Conservation (phyloP, 2,113 vertebrate genomes). For the Rynchops niger region DNA sequence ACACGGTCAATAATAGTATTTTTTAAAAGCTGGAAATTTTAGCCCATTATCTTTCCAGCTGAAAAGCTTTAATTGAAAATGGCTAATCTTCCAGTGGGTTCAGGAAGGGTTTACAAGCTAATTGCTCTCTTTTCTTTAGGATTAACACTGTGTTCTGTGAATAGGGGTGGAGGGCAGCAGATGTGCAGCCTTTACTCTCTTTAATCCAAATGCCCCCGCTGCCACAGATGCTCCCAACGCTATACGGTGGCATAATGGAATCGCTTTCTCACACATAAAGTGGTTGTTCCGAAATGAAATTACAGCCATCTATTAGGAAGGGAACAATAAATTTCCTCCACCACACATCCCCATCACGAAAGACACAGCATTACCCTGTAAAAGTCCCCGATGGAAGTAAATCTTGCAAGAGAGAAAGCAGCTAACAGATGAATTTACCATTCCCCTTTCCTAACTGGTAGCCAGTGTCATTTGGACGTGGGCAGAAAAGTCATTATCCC, state of each 20-base stretch:
- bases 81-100: conserved; percentile 63
- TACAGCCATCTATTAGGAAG: conserved; percentile 33
- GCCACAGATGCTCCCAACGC: conserved; percentile 12
- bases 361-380: neutral
- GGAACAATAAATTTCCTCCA: conserved; percentile 44
- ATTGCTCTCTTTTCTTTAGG: conserved; percentile 56
- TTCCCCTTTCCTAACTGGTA: neutral
- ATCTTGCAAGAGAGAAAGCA: neutral
- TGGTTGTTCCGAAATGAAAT: conserved; percentile 32
- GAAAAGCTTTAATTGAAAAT: conserved; percentile 72
- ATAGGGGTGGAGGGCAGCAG: conserved; percentile 47
- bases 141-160: conserved; percentile 45
- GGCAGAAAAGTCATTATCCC: neutral
- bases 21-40: conserved; percentile 43
- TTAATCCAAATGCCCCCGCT: conserved; percentile 29
- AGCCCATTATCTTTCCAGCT: conserved; percentile 60
- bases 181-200: conserved; percentile 25
- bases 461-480: neutral
- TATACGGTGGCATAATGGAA: conserved; percentile 7
- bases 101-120: conserved; percentile 65
- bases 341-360: neutral
- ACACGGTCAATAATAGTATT: conserved; percentile 47
- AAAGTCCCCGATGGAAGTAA: conserved; percentile 23
- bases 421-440: conserved; percentile 3
- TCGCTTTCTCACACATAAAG: neutral